phyloP scores from a whole-genome alignment of 2,888 invertebrate species.

The Alsophila aescularia region DNA sequence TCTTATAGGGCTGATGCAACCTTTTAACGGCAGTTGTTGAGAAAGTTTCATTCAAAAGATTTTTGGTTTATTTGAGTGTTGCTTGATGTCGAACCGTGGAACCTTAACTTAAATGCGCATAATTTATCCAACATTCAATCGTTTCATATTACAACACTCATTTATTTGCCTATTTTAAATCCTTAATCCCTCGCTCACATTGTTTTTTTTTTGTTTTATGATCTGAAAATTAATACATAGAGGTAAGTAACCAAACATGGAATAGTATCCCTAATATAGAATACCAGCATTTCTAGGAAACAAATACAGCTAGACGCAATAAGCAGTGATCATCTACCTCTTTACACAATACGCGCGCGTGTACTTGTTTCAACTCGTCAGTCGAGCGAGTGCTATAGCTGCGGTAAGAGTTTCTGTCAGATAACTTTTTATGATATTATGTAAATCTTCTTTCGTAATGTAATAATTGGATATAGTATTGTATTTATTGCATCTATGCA shows the following conservation, averaged over 20 bases:
- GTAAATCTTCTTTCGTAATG: too few relatives aligned
- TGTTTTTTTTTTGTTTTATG: too few relatives aligned
- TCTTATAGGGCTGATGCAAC: slow-evolving; percentile 14
- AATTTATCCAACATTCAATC: too few relatives aligned
- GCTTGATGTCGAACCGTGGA: not conserved
- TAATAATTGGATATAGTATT: too few relatives aligned
- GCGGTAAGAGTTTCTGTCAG: not conserved
- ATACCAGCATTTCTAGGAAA: not conserved
- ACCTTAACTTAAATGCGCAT: too few relatives aligned
- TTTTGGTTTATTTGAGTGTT: not conserved
- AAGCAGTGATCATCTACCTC: not conserved
- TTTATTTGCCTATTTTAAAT: too few relatives aligned
- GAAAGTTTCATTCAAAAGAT: not conserved
- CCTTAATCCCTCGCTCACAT: too few relatives aligned
- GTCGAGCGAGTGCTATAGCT: not conserved
- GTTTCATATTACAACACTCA: too few relatives aligned
- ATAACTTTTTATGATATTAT: not conserved
- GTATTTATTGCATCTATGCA: too few relatives aligned
- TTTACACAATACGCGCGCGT: too few relatives aligned
- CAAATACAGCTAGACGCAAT: not conserved
- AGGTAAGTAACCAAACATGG: not conserved
- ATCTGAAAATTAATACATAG: too few relatives aligned
- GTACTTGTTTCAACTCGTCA: not conserved
- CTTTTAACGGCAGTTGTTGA: slow-evolving; percentile 1
- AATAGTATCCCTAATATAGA: not conserved